Base-by-base conservation (phyloP, 2,888 invertebrate genomes). In the Plagiodera versicolora region DNA sequence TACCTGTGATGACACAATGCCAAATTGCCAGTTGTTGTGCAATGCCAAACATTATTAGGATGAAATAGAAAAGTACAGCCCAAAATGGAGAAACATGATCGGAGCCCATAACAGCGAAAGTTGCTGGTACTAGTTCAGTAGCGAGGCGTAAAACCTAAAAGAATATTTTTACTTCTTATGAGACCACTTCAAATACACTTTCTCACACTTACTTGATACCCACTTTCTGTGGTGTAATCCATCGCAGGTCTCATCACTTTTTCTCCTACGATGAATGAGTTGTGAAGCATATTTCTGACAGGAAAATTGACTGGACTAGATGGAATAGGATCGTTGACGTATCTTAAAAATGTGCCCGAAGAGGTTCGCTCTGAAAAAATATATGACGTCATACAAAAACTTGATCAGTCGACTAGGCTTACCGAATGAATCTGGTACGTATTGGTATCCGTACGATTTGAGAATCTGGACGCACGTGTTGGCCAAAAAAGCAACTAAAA, bases 111-210 rank as follows among this genome's bases (percentile, higher is more conserved):
- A 91, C 82, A 0, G 93, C 91, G 24, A 94, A 83, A 0, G 92
- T 90, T 0, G 94, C 91, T 0, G 95, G 95, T 66, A 94, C 89
- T n/a, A 95, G 79, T 80, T 95, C 94, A n/a, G 93, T 94, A 10
- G 93, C 89, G 59, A 95, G 83, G 60, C 94, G 87, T 58, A 95
- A 79, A 0, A 89, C 91, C 80, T 80, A 45, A 51, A 75, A 74
- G 44, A 35, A 28, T n/a, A 19, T 14, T 10, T 24, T 9, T 56
- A n/a, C n/a, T n/a, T n/a, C n/a, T n/a, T n/a, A n/a, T n/a, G n/a
- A n/a, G n/a, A n/a, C n/a, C n/a, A n/a, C n/a, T n/a, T n/a, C 24
- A 24, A 24, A 24, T 24, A 24, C 6, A 5, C 4, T 24, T 24
- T 6, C 6, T 6, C 6, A 24, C 24, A 61, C 62, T 63, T 68